Base-by-base conservation (phyloP, 1,140 invertebrate genomes). In the Zaprionus tsacasi region DNA sequence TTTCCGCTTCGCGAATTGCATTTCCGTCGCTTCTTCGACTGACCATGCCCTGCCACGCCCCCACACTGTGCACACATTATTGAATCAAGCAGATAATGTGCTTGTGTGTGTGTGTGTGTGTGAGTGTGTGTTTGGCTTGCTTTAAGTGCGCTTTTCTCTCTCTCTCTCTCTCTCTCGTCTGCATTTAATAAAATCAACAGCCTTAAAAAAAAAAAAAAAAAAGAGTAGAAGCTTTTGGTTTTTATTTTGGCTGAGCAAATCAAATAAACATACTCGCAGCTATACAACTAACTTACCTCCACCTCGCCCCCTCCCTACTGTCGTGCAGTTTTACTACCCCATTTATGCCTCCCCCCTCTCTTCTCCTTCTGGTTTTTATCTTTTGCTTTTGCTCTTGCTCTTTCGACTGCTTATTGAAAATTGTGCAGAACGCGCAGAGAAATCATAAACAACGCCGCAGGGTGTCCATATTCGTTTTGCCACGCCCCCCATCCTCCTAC, bases 361-460 rank as follows among this genome's bases (percentile, higher is more conserved):
- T 48, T 0, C 15, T 30, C 6, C 6, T 21, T 66, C 54, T 40
- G 61, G 40, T 57, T 66, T 35, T 54, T 52, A 33, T 66, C 36
- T 58, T 75, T 69, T 30, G 27, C 27, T 30, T 30, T 21, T n/a
- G n/a, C n/a, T n/a, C n/a, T 30, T 69, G 59, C 50, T 58, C 63
- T 67, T 69, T 66, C 81, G 75, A 70, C 79, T 82, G 79, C 76
- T 88, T 88, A 88, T 87, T 87, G 82, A 87, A 87, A 87, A 88
- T 86, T 81, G 81, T 77, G 77, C 81, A 72, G 74, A 58, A 69
- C 81, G 71, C 73, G 67, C 74, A 79, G 63, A 77, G 79, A 82
- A 87, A 87, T 87, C 82, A 87, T 87, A 87, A 87, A 87, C 82
- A 87, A 87, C 82, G 70, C 82, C 74, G 68, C 82, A 64, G 82